Conservation (phyloP, 2,888 invertebrate species). For the Panopea generosa region DNA sequence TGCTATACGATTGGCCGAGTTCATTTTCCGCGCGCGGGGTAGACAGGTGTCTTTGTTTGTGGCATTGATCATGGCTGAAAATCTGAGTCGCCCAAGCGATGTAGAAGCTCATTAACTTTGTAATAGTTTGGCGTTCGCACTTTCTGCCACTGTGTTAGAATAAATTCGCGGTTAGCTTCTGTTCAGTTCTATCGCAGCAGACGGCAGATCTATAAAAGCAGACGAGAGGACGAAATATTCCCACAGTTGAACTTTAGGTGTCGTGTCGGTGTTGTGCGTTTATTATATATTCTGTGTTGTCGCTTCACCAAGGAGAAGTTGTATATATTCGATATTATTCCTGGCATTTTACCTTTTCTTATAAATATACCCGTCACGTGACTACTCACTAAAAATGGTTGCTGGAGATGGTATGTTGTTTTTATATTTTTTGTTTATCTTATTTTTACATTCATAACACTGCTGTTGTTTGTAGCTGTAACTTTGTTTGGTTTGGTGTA, state of each 20-base stretch:
- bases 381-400: conserved; percentile 30
- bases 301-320: neutral
- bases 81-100: conserved; percentile 37
- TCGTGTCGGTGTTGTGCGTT: conserved; percentile 9
- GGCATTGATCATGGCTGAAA: conserved; percentile 13
- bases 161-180: conserved; percentile 2
- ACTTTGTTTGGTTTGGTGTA: no score
- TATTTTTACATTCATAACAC: no score
- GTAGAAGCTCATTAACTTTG: conserved; percentile 43
- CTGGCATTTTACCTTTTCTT: no score
- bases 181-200: conserved; percentile 4
- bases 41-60: conserved; percentile 32
- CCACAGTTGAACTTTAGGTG: conserved; percentile 2
- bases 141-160: conserved; percentile 32
- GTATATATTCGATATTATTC: no score
- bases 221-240: neutral
- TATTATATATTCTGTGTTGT: conserved; percentile 3
- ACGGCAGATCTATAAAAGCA: neutral
- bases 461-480: no score
- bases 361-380: no score
- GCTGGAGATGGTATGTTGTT: conserved; percentile 44
- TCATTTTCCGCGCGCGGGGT: conserved; percentile 10
- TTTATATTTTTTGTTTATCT: neutral
- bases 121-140: conserved; percentile 51
- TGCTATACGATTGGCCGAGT: conserved; percentile 23